phyloP scores from a whole-genome alignment of 2,113 vertebrate genomes.

The Elephas maximus region DNA sequence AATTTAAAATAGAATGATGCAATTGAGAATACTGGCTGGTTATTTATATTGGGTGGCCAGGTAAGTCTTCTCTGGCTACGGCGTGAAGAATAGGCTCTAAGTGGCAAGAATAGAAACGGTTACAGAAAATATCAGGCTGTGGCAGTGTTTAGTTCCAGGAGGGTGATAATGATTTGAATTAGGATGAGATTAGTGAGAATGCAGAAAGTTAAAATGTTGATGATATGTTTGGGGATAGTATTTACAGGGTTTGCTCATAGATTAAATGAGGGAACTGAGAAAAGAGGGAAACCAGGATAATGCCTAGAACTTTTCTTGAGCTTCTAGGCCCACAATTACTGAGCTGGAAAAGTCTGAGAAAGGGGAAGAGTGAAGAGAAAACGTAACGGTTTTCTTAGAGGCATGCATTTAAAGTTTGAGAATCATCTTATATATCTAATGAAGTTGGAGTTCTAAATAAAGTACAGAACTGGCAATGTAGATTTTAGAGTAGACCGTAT shows the following conservation, averaged over 20 bases:
- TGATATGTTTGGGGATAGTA: neutral
- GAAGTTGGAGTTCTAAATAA: neutral
- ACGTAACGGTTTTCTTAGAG: neutral
- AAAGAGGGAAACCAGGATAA: neutral
- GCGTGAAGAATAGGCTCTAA: neutral
- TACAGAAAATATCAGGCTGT: neutral
- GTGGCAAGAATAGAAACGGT: neutral
- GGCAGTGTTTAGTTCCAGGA: neutral
- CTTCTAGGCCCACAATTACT: neutral
- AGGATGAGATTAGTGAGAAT: neutral
- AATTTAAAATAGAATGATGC: neutral
- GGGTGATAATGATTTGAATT: neutral
- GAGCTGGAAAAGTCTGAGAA: neutral
- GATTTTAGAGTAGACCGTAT: neutral
- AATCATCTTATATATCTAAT: neutral
- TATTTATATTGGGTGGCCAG: neutral
- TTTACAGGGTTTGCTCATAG: neutral
- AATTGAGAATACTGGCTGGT: neutral
- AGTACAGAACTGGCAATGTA: neutral
- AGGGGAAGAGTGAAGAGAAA: neutral
- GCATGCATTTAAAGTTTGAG: neutral
- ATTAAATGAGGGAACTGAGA: neutral
- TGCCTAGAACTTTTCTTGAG: neutral
- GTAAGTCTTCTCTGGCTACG: neutral
- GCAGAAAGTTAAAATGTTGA: neutral